Evolutionary conservation across 2,113 vertebrate species (phyloP), one percentile per base, ranked within the genome.

Genomic region (Glareola pratincola): DNA sequence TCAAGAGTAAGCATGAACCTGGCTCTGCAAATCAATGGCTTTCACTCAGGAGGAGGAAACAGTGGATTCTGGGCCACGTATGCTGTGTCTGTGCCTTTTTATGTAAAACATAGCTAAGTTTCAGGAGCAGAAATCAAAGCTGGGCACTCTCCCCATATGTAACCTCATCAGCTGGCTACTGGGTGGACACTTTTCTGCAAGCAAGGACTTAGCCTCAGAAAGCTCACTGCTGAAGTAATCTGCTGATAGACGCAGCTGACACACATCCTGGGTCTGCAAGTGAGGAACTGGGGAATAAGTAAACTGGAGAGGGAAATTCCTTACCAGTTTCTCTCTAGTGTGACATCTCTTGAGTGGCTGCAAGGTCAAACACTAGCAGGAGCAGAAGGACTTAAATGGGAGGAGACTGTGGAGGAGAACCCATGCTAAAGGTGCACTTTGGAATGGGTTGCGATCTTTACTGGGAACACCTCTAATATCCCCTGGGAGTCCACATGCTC

Each of bases 61-160:
- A 2, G 7, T 13, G 37, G 41, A 13, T 53, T 82, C 43, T 19
- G 3, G 4, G 26, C 43, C 34, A 6, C 0, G 9, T 32, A 1
- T 0, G 0, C 11, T 29, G 51, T 0, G 0, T 37, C 37, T 1
- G 1, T 54, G 37, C 14, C 48, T 64, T 60, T 56, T 45, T 16
- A 12, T 39, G 37, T 56, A 54, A 71, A 67, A 67, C 4, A 32
- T 1, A 75, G 60, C 6, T 2, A 64, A 37, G 12, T 43, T 54
- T 67, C 54, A 81, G 68, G n/a, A 87, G 45, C 50, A 57, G 45
- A 87, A 84, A 30, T 57, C 48, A n/a, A 83, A 86, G 36, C 41
- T 86, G 50, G 34, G 29, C 30, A 39, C 17, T 2, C 2, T 17
- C 13, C 22, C 10, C 14, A 20, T 27, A 22, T 19, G 26, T 27